Evolutionary conservation across 2,113 vertebrate genomes (phyloP).

Genomic region (Neogobius melanostomus): DNA sequence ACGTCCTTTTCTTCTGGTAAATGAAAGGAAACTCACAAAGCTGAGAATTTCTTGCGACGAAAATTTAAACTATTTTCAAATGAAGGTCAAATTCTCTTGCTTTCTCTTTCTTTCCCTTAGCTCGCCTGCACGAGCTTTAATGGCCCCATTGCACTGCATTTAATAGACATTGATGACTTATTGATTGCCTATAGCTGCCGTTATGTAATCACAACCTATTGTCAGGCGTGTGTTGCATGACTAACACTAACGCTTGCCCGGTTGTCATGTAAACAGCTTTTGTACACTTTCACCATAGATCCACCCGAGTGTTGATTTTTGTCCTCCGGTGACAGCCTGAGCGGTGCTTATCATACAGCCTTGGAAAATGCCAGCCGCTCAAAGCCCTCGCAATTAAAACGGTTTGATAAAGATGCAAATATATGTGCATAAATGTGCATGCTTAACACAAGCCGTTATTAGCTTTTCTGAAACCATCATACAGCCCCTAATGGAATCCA

Average conservation of each 20-base stretch:
- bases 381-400: constrained; percentile 71
- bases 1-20: not conserved
- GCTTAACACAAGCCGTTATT: constrained; percentile 57
- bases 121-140: not conserved
- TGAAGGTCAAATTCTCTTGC: not conserved
- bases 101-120: not conserved
- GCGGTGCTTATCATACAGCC: constrained; percentile 57
- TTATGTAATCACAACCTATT: constrained; percentile 7
- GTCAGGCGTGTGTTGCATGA: constrained; percentile 1
- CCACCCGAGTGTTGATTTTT: constrained; percentile 39
- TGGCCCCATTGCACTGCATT: not conserved
- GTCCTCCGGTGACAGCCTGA: constrained; percentile 44
- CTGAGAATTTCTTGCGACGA: not conserved
- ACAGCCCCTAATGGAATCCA: constrained; percentile 61
- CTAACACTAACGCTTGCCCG: constrained; percentile 9
- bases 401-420: constrained; percentile 77
- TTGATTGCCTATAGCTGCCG: not conserved
- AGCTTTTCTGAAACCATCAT: constrained; percentile 52
- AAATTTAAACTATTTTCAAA: not conserved
- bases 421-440: constrained; percentile 74
- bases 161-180: not conserved
- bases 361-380: constrained; percentile 64
- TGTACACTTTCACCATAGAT: constrained; percentile 7
- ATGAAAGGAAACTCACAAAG: not conserved
- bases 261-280: constrained; percentile 39